Evolutionary conservation across 2,113 vertebrate species (phyloP).

Genomic region (Paradisaea rubra): DNA sequence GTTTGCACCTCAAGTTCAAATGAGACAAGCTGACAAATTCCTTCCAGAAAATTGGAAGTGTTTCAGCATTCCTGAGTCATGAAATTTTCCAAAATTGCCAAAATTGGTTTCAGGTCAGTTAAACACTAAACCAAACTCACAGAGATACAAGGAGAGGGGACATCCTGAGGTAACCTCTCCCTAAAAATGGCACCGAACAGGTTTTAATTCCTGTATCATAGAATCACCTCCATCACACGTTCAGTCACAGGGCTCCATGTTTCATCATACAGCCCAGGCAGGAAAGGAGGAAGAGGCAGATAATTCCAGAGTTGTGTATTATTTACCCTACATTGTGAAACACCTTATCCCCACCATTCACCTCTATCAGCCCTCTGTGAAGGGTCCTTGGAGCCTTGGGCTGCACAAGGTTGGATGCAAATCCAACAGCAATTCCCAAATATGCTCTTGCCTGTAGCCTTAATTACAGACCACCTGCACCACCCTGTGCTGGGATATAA

Average conservation of each 20-base stretch:
- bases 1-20: neutral
- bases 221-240: no score
- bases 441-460: neutral
- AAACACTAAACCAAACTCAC: neutral
- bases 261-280: neutral
- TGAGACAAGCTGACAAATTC: neutral
- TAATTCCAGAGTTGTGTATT: neutral
- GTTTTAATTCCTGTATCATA: neutral
- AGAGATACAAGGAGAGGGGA: neutral
- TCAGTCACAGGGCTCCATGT: neutral
- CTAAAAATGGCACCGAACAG: neutral
- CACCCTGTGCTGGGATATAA: accelerated
- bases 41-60: neutral
- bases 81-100: neutral
- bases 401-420: neutral
- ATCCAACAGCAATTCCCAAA: neutral
- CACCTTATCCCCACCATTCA: neutral
- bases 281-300: neutral
- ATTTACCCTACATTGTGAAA: neutral
- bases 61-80: neutral
- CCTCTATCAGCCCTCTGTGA: neutral
- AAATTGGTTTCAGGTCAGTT: neutral
- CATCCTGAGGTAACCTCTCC: neutral
- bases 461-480: neutral
- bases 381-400: neutral